Base-by-base conservation (phyloP, 1,140 invertebrate species). In the Drosophila kohkoa region DNA sequence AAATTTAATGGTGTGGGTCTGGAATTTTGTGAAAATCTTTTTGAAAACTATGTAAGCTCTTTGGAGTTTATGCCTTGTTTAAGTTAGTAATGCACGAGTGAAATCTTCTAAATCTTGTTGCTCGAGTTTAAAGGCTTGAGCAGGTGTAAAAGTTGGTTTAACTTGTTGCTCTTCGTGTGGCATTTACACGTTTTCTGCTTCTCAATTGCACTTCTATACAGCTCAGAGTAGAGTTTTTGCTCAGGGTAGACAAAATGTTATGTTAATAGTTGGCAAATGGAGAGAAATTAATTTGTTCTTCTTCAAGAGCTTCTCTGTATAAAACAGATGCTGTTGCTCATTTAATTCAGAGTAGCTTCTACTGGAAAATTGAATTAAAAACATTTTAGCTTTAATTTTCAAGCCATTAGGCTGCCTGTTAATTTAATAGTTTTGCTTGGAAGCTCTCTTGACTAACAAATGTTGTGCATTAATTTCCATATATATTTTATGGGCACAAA, bases 1-100 rank as follows among this genome's bases (percentile, higher is more conserved):
- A 35, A 54, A 35, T n/a, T 54, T 28, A 5, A 1, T 15, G 2
- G 11, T 54, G 41, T 43, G n/a, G 41, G 41, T 5, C 10, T 8
- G n/a, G 28, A 52, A n/a, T 30, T 52, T 54, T 54, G 13, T 35
- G 6, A 8, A 54, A 35, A 52, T 49, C 48, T 49, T 25, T 25
- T 15, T 49, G 16, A 49, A 49, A 28, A 10, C 16, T 6, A 11
- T 28, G 20, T 20, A 49, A 49, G 3, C 48, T 49, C 48, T n/a
- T n/a, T 38, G 35, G 35, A 38, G 35, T 38, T 38, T 38, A 38
- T 38, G 35, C 11, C 41, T 13, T 43, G 41, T 49, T 25, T 49
- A 10, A 54, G 51, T 32, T 15, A 32, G 51, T 32, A 15, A 1
- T 8, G 41, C 3, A 43, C 4, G 41, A 43, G 3, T 13, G 41